Evolutionary conservation across 2,113 vertebrate species (phyloP).

Genomic region (Leptosomus discolor): DNA sequence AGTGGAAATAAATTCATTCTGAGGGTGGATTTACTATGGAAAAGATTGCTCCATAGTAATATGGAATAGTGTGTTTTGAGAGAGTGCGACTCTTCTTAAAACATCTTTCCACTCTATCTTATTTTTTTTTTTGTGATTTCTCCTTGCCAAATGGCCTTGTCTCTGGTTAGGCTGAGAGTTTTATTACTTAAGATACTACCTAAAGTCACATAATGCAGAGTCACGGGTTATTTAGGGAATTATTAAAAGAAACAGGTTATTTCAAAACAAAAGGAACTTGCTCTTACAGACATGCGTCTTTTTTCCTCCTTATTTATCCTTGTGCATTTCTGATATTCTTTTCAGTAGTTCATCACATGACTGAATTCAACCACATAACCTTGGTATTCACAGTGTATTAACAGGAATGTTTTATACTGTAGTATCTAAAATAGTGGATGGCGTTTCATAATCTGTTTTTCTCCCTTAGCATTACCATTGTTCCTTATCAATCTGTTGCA

Average conservation of each 20-base stretch:
- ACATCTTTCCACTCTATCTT: not conserved
- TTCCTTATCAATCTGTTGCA: slow-evolving; percentile 53
- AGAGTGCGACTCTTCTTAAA: not conserved
- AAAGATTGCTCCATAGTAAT: not conserved
- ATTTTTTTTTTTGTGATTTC: not conserved
- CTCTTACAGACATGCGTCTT: not conserved
- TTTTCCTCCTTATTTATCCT: not conserved
- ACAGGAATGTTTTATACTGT: not conserved
- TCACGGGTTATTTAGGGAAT: not conserved
- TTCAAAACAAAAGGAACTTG: not conserved
- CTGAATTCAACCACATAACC: not conserved
- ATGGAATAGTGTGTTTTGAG: not conserved
- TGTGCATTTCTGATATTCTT: not conserved
- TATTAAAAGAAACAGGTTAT: not conserved
- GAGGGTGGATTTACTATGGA: not conserved
- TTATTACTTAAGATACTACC: not conserved
- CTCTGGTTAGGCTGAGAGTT: not conserved
- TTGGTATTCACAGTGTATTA: not conserved
- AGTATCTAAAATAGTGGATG: not conserved
- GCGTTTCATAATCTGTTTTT: not conserved
- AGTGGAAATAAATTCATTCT: not conserved
- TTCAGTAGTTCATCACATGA: not conserved
- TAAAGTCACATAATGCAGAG: not conserved
- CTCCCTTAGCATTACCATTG: not conserved
- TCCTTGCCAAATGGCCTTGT: not conserved